These are phyloP conservation scores for Geophilus truncorum DNA, from an alignment of 2,888 invertebrate genomes.

Conservation along the genomic window DNA sequence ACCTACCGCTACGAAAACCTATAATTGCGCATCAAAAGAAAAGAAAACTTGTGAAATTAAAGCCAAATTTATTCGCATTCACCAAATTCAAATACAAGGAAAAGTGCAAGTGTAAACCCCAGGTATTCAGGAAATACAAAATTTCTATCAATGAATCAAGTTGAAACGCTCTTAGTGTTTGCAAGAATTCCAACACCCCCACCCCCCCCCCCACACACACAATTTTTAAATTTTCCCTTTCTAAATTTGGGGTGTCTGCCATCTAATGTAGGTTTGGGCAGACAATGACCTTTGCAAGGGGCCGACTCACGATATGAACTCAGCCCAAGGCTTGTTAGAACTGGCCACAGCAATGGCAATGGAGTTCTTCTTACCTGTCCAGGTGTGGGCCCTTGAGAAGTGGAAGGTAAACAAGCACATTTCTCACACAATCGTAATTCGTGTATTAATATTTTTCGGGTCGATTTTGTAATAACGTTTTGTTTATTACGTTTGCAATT, in stretches of 20 bases:
- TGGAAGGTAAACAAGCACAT: background rate
- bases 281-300: background rate
- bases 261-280: background rate
- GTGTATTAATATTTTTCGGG: background rate
- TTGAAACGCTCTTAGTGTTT: too few relatives aligned
- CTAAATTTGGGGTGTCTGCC: background rate
- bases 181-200: too few relatives aligned
- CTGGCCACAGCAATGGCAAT: background rate
- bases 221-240: too few relatives aligned
- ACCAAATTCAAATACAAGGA: background rate
- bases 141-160: too few relatives aligned
- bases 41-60: slow-evolving; percentile 12
- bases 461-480: background rate
- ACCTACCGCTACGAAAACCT: background rate
- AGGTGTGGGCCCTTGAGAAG: background rate
- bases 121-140: too few relatives aligned
- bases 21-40: background rate
- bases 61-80: background rate
- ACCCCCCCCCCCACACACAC: too few relatives aligned
- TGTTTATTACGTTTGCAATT: too few relatives aligned
- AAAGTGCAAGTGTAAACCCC: too few relatives aligned
- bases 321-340: background rate
- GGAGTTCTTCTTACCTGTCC: too few relatives aligned
- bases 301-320: slow-evolving; percentile 8
- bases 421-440: too few relatives aligned